These are phyloP conservation scores for Jaculus jaculus DNA, from an alignment of 2,113 vertebrate genomes.

Conservation along the genomic window DNA sequence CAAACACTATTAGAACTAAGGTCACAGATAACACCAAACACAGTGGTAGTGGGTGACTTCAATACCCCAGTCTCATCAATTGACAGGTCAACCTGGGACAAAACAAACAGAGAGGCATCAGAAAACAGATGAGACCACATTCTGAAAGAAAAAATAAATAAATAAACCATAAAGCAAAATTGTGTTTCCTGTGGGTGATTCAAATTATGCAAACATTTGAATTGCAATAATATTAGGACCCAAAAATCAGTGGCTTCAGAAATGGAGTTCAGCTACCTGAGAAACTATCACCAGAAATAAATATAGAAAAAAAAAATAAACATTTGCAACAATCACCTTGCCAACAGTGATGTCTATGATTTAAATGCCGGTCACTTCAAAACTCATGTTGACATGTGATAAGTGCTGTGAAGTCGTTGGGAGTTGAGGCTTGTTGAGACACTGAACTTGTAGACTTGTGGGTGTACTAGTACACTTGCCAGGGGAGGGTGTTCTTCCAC, in stretches of 20 bases:
- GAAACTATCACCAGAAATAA: background rate
- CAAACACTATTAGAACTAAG: no score
- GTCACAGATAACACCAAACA: no score
- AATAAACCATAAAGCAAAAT: background rate
- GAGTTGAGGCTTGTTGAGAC: no score
- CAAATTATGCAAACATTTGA: background rate
- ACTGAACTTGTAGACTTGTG: background rate
- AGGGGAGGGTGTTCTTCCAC: background rate
- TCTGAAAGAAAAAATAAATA: background rate
- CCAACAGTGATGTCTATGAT: background rate
- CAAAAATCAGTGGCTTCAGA: background rate
- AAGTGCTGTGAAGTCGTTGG: background rate
- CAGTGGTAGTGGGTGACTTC: no score
- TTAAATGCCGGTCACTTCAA: background rate
- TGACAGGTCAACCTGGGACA: no score
- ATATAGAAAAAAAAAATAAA: background rate
- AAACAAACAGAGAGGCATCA: no score
- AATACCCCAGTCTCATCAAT: no score
- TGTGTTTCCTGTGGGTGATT: background rate
- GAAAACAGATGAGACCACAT: background rate
- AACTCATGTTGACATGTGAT: background rate
- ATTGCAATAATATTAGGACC: background rate
- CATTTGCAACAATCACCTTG: background rate
- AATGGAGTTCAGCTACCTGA: background rate
- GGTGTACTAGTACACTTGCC: background rate